A percentile compares a stretch with the other conserved stretches of the same genome.
These are phyloP conservation scores for Merops nubicus DNA, from an alignment of 2,113 vertebrate genomes.

Conservation along the genomic window DNA sequence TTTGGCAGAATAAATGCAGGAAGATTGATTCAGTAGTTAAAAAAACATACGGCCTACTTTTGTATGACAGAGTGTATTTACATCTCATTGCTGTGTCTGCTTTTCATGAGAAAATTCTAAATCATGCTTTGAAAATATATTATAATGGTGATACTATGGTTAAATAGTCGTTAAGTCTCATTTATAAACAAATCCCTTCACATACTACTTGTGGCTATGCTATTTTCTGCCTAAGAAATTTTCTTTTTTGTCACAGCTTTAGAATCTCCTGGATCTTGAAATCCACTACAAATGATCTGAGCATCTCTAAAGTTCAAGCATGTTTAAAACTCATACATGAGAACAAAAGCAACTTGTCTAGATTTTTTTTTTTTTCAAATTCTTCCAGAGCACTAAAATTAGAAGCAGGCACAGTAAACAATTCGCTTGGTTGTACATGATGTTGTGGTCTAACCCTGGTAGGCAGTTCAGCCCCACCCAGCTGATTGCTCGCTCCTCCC, in stretches of 20 bases:
- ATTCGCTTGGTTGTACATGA: background rate
- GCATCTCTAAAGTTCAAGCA: background rate
- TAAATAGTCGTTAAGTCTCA: background rate
- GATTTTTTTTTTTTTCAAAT: background rate
- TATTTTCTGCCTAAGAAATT: background rate
- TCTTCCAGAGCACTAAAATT: background rate
- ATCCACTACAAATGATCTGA: background rate
- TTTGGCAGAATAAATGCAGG: background rate
- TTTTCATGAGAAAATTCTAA: background rate
- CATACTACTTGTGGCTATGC: background rate
- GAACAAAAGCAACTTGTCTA: background rate
- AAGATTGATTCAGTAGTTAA: background rate
- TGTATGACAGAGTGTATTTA: background rate
- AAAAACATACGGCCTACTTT: background rate
- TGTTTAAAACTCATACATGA: background rate
- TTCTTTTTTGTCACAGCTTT: background rate
- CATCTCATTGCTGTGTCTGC: background rate
- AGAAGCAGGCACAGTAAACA: background rate
- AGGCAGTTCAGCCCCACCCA: background rate
- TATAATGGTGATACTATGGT: background rate
- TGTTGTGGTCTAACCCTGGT: background rate
- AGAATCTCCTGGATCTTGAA: background rate
- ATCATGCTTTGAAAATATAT: background rate
- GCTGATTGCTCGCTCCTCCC: fast-evolving
- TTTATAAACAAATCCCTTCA: background rate